Evolutionary conservation across 2,888 invertebrate species (phyloP), one percentile per base, ranked within the genome.

Genomic region (Druceiella hillmani): DNA sequence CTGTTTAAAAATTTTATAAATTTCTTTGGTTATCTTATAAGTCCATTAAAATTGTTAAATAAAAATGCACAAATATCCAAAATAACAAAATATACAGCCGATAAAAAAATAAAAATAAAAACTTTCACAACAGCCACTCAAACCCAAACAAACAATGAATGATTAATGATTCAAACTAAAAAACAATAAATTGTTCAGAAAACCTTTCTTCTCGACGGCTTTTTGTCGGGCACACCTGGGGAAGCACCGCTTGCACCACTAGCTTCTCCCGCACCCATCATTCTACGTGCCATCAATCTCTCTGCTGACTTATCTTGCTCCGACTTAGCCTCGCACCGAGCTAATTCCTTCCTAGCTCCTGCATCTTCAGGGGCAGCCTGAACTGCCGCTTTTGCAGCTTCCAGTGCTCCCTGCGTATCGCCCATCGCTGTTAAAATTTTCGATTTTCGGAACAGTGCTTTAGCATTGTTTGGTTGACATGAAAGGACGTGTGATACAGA

Each of bases 401-500:
- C 66, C 38, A 89, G 73, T 0, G 91, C 90, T 30, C 79, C 78
- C 2, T 77, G 61, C 28, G 81, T 76, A 37, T 88, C 81, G 1
- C 70, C 70, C 67, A 68, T 67, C 0, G 64, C 63, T 2, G 65
- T 58, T 1, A 71, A 53, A 14, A 72, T 70, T 33, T 66, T 64
- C 0, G 67, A 59, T 40, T 92, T 90, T 54, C 94, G 79, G 59
- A 84, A 93, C 9, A 93, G 66, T 0, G 94, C 94, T 62, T 95
- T 95, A 0, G 90, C 83, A 67, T 95, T 94, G 42, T 80, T 67
- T 0, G 93, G 91, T 57, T 93, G 87, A 54, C 87, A 84, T 44
- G 79, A 74, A 9, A 94, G 66, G 2, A 94, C 94, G 55, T 80
- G 76, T 33, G 87, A 85, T 16, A 93, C 83, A 5, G 90, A 88